Percentiles rank a stretch among this genome's conserved stretches.
These are phyloP conservation scores for Mantis religiosa DNA, from an alignment of 2,888 invertebrate species.

Conservation along the genomic window DNA sequence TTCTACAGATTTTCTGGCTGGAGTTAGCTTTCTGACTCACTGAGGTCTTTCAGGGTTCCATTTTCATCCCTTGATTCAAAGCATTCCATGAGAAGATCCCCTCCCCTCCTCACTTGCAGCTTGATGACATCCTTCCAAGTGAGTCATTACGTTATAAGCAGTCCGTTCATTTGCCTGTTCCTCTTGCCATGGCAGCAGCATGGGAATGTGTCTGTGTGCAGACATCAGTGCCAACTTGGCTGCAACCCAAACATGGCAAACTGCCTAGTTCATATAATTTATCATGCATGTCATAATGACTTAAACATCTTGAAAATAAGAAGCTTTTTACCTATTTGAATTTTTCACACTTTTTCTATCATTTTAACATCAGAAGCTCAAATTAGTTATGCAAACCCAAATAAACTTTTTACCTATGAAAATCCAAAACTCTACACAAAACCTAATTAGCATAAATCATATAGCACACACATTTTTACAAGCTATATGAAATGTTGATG, in stretches of 20 bases:
- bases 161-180: slow-evolving; percentile 9
- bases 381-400: neutral
- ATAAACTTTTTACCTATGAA: neutral
- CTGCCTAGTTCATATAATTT: neutral
- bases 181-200: neutral
- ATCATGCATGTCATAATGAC: neutral
- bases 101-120: neutral
- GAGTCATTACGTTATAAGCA: slow-evolving; percentile 16
- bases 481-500: no score
- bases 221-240: slow-evolving; percentile 11
- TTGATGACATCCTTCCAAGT: neutral
- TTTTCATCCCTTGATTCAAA: neutral
- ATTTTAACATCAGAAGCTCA: neutral
- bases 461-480: no score
- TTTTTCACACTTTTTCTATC: neutral
- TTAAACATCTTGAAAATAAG: neutral
- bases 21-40: neutral
- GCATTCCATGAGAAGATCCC: neutral
- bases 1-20: neutral
- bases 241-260: neutral
- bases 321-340: neutral
- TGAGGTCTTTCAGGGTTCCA: neutral
- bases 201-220: slow-evolving; percentile 1
- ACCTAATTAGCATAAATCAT: no score
- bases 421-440: no score